Evolutionary conservation across 2,888 invertebrate species (phyloP).

Genomic region (Nasonovia ribisnigri): DNA sequence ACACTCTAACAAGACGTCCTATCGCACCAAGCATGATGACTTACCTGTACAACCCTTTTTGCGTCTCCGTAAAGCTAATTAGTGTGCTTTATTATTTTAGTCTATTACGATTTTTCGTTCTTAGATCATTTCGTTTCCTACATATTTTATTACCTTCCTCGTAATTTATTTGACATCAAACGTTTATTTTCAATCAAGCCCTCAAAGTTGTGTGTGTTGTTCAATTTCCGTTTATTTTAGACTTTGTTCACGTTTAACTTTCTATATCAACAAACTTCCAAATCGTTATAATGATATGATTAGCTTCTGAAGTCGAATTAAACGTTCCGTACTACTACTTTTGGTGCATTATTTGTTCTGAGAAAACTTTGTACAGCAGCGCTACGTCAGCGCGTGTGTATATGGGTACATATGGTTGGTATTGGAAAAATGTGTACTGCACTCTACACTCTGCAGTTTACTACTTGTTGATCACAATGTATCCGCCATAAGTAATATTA

Average conservation of each 20-base stretch:
- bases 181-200: background rate
- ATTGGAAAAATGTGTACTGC: background rate
- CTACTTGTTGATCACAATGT: too few relatives aligned
- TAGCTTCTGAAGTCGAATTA: background rate
- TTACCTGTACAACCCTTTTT: too few relatives aligned
- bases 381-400: background rate
- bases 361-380: background rate
- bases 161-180: background rate
- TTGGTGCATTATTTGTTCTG: background rate
- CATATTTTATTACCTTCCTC: background rate
- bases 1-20: too few relatives aligned
- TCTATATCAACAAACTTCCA: background rate
- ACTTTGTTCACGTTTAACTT: background rate
- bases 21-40: too few relatives aligned
- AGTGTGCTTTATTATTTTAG: too few relatives aligned
- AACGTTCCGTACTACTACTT: background rate
- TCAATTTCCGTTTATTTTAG: background rate
- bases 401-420: background rate
- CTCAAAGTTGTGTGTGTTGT: background rate
- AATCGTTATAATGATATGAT: background rate
- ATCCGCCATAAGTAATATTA: background rate
- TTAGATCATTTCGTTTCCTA: background rate
- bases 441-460: too few relatives aligned
- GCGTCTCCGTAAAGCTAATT: too few relatives aligned
- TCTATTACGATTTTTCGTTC: background rate